These are phyloP conservation scores for Brachylomia viminalis DNA, from an alignment of 2,888 invertebrate species.

Conservation along the genomic window DNA sequence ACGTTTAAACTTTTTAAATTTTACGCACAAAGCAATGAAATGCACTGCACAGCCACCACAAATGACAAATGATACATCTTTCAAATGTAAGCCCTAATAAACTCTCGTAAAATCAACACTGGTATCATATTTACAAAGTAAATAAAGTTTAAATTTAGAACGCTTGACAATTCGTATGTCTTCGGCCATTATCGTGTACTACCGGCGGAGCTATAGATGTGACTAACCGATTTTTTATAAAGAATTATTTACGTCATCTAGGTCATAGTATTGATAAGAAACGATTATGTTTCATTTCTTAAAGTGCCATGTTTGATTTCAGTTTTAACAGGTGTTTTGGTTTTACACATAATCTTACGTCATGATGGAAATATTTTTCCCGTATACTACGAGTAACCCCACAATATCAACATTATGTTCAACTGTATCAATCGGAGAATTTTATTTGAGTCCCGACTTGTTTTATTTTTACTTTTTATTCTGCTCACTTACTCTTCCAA, in stretches of 20 bases:
- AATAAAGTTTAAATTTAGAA: constrained; percentile 58
- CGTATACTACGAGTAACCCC: background rate
- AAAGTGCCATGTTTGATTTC: background rate
- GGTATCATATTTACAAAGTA: constrained; percentile 49
- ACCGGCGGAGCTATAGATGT: background rate
- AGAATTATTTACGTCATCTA: constrained; percentile 40
- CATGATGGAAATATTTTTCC: background rate
- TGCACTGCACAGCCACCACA: constrained; percentile 24
- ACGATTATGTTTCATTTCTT: constrained; percentile 17
- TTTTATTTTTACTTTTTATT: no score
- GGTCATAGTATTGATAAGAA: constrained; percentile 47
- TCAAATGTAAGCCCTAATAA: constrained; percentile 49
- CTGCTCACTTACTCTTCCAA: no score
- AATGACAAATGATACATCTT: constrained; percentile 40
- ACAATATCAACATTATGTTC: background rate
- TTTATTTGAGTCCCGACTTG: no score
- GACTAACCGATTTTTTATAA: constrained; percentile 50
- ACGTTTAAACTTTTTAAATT: constrained; percentile 15
- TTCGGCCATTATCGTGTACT: constrained; percentile 58
- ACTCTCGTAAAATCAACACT: constrained; percentile 35
- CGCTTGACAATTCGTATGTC: constrained; percentile 45
- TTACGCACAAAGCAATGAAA: constrained; percentile 26
- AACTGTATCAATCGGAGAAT: background rate
- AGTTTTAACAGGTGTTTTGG: constrained; percentile 35
- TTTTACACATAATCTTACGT: background rate